These are phyloP conservation scores for Poecilia gillii DNA, from an alignment of 2,797 vertebrate species.

Conservation along the genomic window DNA sequence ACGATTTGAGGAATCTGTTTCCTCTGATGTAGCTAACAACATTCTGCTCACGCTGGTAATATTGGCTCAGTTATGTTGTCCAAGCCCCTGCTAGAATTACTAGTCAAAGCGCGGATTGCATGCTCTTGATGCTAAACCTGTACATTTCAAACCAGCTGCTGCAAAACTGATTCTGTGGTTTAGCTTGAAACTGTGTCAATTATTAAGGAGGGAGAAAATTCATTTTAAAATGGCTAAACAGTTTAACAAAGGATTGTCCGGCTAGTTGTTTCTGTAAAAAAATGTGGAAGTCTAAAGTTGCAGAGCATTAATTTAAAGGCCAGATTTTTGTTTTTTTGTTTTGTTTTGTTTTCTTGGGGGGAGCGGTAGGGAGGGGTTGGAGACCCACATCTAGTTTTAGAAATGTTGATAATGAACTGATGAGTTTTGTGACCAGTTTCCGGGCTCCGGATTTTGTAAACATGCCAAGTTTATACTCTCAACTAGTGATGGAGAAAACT, in stretches of 20 bases:
- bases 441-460: not conserved
- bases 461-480: not conserved
- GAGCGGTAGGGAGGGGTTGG: no score
- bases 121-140: constrained; percentile 75
- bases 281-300: constrained; percentile 14
- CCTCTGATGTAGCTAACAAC: constrained; percentile 41
- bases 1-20: constrained; percentile 35
- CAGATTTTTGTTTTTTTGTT: not conserved
- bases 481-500: not conserved
- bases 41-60: constrained; percentile 61
- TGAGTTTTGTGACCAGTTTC: not conserved
- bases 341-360: no score
- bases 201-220: not conserved
- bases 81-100: constrained; percentile 71
- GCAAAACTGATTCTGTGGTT: constrained; percentile 80
- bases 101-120: constrained; percentile 75
- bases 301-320: not conserved
- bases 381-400: not conserved
- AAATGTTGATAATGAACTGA: not conserved
- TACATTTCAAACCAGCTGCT: constrained; percentile 84
- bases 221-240: not conserved
- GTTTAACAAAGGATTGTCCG: not conserved
- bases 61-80: constrained; percentile 57
- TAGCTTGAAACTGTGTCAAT: constrained; percentile 18
- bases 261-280: constrained; percentile 9